Percentiles rank a stretch among this genome's conserved stretches.
phyloP scores from a whole-genome alignment of 2,888 invertebrate species.

The Trichopria drosophilae region DNA sequence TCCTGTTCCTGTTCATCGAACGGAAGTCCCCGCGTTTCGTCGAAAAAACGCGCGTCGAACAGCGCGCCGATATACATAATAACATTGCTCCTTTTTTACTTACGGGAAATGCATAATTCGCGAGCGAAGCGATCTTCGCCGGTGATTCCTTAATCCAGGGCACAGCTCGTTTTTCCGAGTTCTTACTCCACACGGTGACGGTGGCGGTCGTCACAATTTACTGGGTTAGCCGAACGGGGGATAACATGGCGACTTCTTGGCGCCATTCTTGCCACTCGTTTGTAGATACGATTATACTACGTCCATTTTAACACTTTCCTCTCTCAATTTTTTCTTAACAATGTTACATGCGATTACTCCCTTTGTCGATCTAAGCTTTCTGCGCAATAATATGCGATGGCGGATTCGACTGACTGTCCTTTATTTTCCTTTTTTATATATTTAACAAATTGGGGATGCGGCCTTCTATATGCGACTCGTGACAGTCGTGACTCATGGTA shows the following conservation, averaged over 20 bases:
- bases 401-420: no score
- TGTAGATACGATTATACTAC: neutral
- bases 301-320: neutral
- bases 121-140: conserved; percentile 33
- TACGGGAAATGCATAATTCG: conserved; percentile 49
- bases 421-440: no score
- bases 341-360: neutral
- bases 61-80: no score
- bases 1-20: conserved; percentile 58
- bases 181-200: neutral
- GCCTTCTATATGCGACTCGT: no score
- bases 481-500: no score
- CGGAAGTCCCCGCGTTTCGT: conserved; percentile 57
- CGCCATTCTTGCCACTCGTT: conserved; percentile 43
- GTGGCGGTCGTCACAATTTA: neutral
- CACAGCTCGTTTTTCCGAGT: neutral
- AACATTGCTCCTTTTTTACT: no score
- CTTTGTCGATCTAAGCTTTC: no score
- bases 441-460: no score
- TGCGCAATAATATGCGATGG: no score
- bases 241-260: conserved; percentile 54
- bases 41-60: conserved; percentile 20
- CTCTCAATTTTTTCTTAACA: neutral
- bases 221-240: conserved; percentile 7
- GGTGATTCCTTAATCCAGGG: neutral